Conservation (phyloP, 2,797 vertebrate species). For the Anguilla megastoma region DNA sequence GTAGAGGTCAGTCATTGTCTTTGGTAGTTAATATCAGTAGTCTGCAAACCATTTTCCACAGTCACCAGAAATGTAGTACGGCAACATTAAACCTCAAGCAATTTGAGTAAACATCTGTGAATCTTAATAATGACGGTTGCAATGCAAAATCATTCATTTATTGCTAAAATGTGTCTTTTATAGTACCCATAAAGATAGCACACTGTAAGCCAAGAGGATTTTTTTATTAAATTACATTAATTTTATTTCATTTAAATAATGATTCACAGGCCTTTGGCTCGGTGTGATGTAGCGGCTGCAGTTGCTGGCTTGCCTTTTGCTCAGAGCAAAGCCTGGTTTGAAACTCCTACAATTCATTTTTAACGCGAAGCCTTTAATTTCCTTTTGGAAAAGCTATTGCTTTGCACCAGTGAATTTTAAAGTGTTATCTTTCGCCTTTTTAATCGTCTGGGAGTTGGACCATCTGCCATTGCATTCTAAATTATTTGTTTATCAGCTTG, state of each 20-base stretch:
- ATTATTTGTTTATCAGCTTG: slow-evolving; percentile 21
- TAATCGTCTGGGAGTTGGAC: slow-evolving; percentile 19
- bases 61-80: neutral
- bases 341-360: slow-evolving; percentile 21
- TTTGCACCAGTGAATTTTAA: slow-evolving; percentile 20
- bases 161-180: slow-evolving; percentile 4
- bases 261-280: slow-evolving; percentile 5
- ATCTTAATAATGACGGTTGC: slow-evolving; percentile 12
- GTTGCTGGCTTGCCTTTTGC: neutral
- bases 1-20: neutral
- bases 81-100: neutral
- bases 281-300: neutral
- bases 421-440: slow-evolving; percentile 16
- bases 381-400: slow-evolving; percentile 2
- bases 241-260: slow-evolving; percentile 19
- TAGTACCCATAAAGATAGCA: neutral
- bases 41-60: neutral
- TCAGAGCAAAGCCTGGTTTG: neutral
- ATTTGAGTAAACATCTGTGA: slow-evolving; percentile 9
- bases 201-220: neutral
- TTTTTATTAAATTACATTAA: slow-evolving; percentile 4
- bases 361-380: slow-evolving; percentile 18
- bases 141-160: neutral
- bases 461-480: slow-evolving; percentile 10
- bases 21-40: neutral